phyloP scores from a whole-genome alignment of 2,888 invertebrate genomes.

The Calameuta filiformis region DNA sequence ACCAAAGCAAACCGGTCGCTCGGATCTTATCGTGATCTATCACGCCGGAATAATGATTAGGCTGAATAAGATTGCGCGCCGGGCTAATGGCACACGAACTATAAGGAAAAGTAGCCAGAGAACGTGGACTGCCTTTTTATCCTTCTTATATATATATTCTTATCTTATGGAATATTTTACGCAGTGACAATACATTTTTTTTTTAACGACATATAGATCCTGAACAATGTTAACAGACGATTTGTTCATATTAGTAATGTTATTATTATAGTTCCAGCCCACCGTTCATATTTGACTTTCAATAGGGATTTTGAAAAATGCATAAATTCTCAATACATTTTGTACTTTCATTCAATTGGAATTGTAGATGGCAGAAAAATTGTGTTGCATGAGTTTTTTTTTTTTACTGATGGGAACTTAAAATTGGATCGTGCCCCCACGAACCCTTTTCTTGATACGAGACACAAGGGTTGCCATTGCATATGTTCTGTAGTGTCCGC shows the following conservation, averaged over 20 bases:
- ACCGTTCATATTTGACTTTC: not conserved
- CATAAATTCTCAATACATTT: not conserved
- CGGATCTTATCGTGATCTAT: constrained; percentile 55
- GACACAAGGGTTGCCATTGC: constrained; percentile 33
- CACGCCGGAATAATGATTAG: constrained; percentile 51
- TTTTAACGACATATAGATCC: not conserved
- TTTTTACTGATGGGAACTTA: not conserved
- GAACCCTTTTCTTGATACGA: not conserved
- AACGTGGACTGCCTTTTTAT: not conserved
- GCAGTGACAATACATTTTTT: not conserved
- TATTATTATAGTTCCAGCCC: not conserved
- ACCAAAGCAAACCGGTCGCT: constrained; percentile 47
- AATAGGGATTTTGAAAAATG: not conserved
- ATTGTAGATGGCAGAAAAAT: not conserved
- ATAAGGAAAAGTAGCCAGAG: not conserved
- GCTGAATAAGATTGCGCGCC: not conserved
- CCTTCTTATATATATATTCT: not conserved
- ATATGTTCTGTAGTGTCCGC: constrained; percentile 40
- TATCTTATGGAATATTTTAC: not conserved
- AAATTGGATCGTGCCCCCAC: not conserved
- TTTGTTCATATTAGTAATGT: not conserved
- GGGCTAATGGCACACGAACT: not conserved
- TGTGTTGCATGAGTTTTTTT: not conserved
- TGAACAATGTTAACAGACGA: not conserved
- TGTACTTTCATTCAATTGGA: not conserved